A percentile compares a stretch with the other conserved stretches of the same genome.
phyloP scores from a whole-genome alignment of 2,888 invertebrate genomes.

The Amphimallon solstitiale region DNA sequence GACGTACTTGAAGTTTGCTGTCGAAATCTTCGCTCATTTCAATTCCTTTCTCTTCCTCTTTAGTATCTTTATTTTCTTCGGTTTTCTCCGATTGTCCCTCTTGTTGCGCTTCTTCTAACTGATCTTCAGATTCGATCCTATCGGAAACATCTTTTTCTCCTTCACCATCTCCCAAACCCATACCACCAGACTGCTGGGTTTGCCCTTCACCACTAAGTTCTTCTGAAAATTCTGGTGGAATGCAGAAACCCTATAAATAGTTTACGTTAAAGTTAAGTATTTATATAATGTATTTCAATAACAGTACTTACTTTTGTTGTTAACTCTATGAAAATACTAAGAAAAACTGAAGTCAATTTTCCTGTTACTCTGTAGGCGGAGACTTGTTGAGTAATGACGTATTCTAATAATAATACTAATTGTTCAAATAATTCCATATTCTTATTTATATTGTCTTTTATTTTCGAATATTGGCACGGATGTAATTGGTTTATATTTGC shows the following conservation, averaged over 20 bases:
- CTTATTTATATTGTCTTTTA: conserved; percentile 47
- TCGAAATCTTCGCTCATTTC: conserved; percentile 98
- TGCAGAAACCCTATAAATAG: conserved; percentile 82
- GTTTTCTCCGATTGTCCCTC: conserved; percentile 78
- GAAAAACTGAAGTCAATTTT: conserved; percentile 84
- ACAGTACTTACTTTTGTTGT: conserved; percentile 70
- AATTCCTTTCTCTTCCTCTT: conserved; percentile 91
- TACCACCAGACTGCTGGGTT: conserved; percentile 72
- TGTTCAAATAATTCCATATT: conserved; percentile 81
- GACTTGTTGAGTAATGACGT: conserved; percentile 81
- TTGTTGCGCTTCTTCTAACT: conserved; percentile 88
- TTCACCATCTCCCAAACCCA: conserved; percentile 92
- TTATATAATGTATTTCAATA: conserved; percentile 8
- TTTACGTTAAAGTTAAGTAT: background rate
- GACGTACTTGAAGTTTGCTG: conserved; percentile 74
- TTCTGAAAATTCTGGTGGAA: conserved; percentile 85
- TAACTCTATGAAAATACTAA: conserved; percentile 87
- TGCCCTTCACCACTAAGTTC: conserved; percentile 71
- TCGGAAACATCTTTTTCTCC: conserved; percentile 96
- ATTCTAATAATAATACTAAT: conserved; percentile 78
- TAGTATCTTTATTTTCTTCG: conserved; percentile 76
- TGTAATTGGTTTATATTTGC: conserved; percentile 62
- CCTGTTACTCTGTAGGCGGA: conserved; percentile 81
- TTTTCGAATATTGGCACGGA: conserved; percentile 49
- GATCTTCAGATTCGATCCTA: conserved; percentile 87